Percentiles rank a stretch among this genome's conserved stretches.
These are phyloP conservation scores for Rhynchopsitta pachyrhyncha DNA, from an alignment of 2,113 vertebrate genomes.

Conservation along the genomic window DNA sequence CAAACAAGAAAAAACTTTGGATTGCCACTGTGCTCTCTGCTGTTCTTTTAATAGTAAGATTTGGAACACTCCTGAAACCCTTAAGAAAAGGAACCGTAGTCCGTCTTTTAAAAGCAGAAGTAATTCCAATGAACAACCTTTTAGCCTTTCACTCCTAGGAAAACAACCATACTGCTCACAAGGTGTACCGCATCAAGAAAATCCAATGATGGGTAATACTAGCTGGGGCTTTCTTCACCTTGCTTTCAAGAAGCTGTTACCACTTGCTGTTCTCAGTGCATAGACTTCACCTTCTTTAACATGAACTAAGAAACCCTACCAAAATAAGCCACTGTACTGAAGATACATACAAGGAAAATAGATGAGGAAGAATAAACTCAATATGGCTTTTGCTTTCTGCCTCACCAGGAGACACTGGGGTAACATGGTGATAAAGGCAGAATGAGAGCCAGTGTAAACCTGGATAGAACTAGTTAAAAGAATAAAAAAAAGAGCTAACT, in stretches of 20 bases:
- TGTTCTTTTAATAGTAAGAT: background rate
- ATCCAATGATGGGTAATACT: background rate
- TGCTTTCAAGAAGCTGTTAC: background rate
- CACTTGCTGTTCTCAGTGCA: background rate
- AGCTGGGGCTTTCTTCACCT: background rate
- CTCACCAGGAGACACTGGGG: background rate
- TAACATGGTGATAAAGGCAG: background rate
- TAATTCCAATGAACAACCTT: background rate
- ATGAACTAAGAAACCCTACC: background rate
- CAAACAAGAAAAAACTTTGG: background rate
- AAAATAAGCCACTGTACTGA: background rate
- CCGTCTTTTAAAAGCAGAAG: background rate
- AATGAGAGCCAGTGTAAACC: background rate
- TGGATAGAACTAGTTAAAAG: background rate
- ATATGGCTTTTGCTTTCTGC: background rate
- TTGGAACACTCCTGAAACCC: background rate
- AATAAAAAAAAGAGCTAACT: background rate
- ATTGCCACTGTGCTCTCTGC: background rate
- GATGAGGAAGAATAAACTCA: background rate
- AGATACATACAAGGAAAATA: background rate
- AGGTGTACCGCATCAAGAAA: background rate
- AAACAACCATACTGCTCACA: background rate
- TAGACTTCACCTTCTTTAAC: background rate
- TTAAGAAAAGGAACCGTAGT: background rate
- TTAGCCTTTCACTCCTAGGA: background rate